Percentiles rank a stretch among this genome's conserved stretches.
These are phyloP conservation scores for Actenoides lindsayi DNA, from an alignment of 2,113 vertebrate genomes.

Conservation along the genomic window DNA sequence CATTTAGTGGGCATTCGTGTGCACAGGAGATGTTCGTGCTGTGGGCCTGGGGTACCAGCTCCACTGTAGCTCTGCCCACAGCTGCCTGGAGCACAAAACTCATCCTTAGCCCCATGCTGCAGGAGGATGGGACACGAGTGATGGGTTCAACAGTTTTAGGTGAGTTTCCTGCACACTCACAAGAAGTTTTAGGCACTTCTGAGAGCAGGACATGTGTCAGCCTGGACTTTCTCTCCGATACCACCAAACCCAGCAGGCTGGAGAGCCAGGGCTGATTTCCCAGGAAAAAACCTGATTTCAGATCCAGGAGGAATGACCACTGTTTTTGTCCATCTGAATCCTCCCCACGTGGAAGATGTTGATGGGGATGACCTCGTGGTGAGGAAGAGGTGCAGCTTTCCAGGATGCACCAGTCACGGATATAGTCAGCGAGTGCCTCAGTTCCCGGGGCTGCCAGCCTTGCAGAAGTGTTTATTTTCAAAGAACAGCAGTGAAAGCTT, in stretches of 20 bases:
- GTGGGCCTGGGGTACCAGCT: not conserved
- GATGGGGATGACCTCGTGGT: accelerated
- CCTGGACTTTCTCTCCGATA: not conserved
- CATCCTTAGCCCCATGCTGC: not conserved
- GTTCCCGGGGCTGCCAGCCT: not conserved
- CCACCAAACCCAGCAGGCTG: not conserved
- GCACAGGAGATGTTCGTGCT: not conserved
- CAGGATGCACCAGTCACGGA: not conserved
- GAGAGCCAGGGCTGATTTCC: not conserved
- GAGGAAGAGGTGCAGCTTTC: not conserved
- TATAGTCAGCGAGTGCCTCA: not conserved
- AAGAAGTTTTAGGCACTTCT: not conserved
- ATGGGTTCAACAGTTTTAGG: accelerated
- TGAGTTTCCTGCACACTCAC: not conserved
- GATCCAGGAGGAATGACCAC: not conserved
- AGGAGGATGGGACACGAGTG: not conserved
- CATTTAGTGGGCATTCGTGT: accelerated
- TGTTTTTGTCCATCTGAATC: not conserved
- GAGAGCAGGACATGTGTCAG: not conserved
- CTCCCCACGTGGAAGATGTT: not conserved
- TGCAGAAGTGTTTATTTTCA: accelerated
- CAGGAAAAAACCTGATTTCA: not conserved
- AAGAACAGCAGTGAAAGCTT: not conserved
- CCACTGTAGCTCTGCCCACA: not conserved
- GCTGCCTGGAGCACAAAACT: too few species aligned